Evolutionary conservation across 2,888 invertebrate genomes (phyloP), one percentile per base, ranked within the genome.

Genomic region (Phrixothrix hirtus): DNA sequence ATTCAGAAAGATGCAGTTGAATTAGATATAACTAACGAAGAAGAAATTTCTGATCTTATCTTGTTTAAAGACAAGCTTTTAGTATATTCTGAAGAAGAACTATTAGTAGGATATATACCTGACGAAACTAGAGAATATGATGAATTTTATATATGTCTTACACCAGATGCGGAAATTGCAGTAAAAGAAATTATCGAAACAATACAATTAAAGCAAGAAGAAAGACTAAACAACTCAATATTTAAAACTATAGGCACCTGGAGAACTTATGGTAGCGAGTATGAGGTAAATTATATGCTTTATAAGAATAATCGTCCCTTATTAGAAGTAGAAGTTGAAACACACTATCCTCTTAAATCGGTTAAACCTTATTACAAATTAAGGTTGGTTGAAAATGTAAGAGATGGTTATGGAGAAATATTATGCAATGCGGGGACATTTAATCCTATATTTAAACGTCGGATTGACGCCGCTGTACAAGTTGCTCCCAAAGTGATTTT

Each of bases 331-430:
- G 87, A 89, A 75, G 77, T 87, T 26, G 85, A 84, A 69, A 78
- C 82, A 15, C 79, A 80, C 27, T 88, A 83, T 71, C 85, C 86
- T 1, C 72, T 79, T 21, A 66, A 69, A 31, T 27, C 44, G n/a
- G 58, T 78, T 1, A 68, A 74, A 27, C 58, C 72, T 9, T 73
- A 77, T 15, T 84, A 87, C 59, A 64, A 70, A 17, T 73, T 81
- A 12, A 79, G 87, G 54, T 77, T 78, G 46, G 78, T 81, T 0
- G 77, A 79, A 35, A 79, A 83, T 34, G 80, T 80, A 10, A 77
- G 84, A 39, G 88, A 89, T 71, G 88, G 88, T 7, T 88, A 82
- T 60, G 79, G 84, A 48, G 87, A 88, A 65, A 69, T 90, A 15
- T 81, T 84, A 21, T 77, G 84, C 5, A 78, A 76, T 27, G 82